These are phyloP conservation scores for Diogma glabrata DNA, from an alignment of 2,888 invertebrate genomes.

Conservation along the genomic window DNA sequence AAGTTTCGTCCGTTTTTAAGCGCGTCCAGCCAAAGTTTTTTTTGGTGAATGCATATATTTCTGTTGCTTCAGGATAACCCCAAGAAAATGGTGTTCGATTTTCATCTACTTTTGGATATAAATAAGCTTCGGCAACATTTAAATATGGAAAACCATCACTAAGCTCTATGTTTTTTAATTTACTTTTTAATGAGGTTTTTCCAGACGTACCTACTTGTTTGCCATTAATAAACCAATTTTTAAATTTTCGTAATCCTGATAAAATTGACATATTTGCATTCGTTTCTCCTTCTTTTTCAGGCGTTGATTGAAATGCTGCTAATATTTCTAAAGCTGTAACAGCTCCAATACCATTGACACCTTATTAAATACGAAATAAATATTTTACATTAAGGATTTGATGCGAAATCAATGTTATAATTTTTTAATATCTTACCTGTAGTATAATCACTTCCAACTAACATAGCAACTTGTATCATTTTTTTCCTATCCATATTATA, in stretches of 20 bases:
- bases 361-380: slow-evolving; percentile 20
- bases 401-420: neutral
- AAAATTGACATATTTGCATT: slow-evolving; percentile 22
- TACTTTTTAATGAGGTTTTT: slow-evolving; percentile 56
- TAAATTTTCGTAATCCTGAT: slow-evolving; percentile 57
- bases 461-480: slow-evolving; percentile 75
- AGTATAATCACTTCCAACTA: slow-evolving; percentile 98
- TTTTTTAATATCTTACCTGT: slow-evolving; percentile 43
- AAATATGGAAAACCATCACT: slow-evolving; percentile 59
- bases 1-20: slow-evolving; percentile 71
- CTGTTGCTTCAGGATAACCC: slow-evolving; percentile 72
- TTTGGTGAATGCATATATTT: slow-evolving; percentile 65
- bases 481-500: slow-evolving; percentile 69
- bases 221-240: slow-evolving; percentile 59
- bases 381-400: neutral
- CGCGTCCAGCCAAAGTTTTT: slow-evolving; percentile 84
- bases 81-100: slow-evolving; percentile 78
- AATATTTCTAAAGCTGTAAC: slow-evolving; percentile 93
- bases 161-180: slow-evolving; percentile 65
- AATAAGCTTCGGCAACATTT: slow-evolving; percentile 69
- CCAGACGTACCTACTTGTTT: slow-evolving; percentile 40
- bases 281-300: slow-evolving; percentile 32
- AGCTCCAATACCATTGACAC: slow-evolving; percentile 83
- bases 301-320: slow-evolving; percentile 55
- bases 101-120: slow-evolving; percentile 75